Conservation (phyloP, 92 coral and sea anemone species). For the Virgularia gustaviana region DNA sequence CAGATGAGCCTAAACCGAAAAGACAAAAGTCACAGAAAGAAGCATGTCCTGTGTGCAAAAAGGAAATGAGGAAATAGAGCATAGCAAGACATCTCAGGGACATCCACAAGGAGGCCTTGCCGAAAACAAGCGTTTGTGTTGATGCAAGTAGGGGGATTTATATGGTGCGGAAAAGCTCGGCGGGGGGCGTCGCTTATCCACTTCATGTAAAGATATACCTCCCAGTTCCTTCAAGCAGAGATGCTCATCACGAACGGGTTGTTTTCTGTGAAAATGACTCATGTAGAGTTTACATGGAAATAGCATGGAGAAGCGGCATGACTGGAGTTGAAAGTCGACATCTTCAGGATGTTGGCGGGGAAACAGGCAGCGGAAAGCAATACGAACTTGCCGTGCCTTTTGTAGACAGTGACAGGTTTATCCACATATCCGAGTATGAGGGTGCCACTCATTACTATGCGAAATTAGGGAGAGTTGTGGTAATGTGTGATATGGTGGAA, state of each 20-base stretch:
- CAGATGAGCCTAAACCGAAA: too few species aligned
- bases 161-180: constrained; percentile 27
- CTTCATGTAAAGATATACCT: constrained; percentile 39
- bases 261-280: too few species aligned
- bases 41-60: constrained; percentile 41
- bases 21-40: background rate
- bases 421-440: constrained; percentile 44
- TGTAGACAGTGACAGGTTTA: constrained; percentile 17
- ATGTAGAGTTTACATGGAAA: too few species aligned
- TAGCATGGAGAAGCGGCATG: constrained; percentile 58
- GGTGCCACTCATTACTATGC: constrained; percentile 40
- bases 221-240: background rate
- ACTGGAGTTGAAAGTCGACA: constrained; percentile 43
- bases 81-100: constrained; percentile 38
- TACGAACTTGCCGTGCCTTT: constrained; percentile 3
- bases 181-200: constrained; percentile 42
- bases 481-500: constrained; percentile 30
- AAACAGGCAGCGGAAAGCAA: too few species aligned
- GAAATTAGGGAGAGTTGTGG: constrained; percentile 37
- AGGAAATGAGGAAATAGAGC: constrained; percentile 35
- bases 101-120: background rate
- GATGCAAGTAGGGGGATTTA: constrained; percentile 29
- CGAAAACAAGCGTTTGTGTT: too few species aligned
- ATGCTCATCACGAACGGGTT: too few species aligned
- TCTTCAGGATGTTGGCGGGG: constrained; percentile 35